Percentiles rank a stretch among this genome's conserved stretches.
phyloP scores from a whole-genome alignment of 2,888 invertebrate species.

The Baccha elongata region DNA sequence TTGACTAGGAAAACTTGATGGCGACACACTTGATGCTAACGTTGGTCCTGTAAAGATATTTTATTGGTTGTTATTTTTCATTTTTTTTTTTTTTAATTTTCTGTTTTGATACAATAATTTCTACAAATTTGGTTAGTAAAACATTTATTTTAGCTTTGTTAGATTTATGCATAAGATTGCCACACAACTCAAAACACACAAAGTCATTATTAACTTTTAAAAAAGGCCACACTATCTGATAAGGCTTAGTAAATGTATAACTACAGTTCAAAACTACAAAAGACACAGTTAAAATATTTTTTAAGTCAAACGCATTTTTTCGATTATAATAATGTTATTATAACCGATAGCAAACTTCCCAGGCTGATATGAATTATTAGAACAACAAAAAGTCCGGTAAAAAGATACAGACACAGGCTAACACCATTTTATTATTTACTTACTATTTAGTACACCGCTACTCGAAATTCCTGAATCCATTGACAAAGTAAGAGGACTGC shows the following conservation, averaged over 20 bases:
- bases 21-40: constrained; percentile 76
- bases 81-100: not conserved
- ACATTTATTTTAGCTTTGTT: constrained; percentile 16
- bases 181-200: constrained; percentile 27
- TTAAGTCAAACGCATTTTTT: not conserved
- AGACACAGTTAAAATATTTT: not conserved
- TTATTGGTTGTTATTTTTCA: constrained; percentile 6
- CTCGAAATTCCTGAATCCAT: constrained; percentile 94
- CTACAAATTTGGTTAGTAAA: constrained; percentile 19
- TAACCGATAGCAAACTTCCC: constrained; percentile 3
- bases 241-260: constrained; percentile 17
- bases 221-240: not conserved
- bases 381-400: constrained; percentile 24
- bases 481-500: constrained; percentile 90
- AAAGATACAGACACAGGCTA: constrained; percentile 31
- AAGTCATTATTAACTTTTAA: constrained; percentile 9
- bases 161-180: constrained; percentile 1
- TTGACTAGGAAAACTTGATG: constrained; percentile 77
- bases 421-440: constrained; percentile 54
- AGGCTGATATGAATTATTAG: constrained; percentile 22
- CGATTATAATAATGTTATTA: not conserved
- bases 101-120: not conserved
- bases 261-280: constrained; percentile 16
- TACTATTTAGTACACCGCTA: constrained; percentile 76
- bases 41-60: constrained; percentile 73